Base-by-base conservation (phyloP, 2,797 vertebrate species). In the Eulemur albifrons region DNA sequence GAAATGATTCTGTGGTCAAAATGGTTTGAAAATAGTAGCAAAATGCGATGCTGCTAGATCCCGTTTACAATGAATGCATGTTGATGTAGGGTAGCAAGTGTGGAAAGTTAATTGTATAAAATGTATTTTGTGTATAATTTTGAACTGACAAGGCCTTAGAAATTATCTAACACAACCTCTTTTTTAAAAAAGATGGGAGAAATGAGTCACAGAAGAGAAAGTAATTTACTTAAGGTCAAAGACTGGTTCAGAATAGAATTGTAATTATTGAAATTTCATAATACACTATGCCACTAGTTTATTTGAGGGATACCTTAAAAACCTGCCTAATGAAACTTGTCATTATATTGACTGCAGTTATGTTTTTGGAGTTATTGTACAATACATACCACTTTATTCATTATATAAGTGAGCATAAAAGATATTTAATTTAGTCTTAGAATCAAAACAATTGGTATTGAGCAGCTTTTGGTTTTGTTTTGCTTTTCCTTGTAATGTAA, bases 81-180 rank as follows among this genome's bases (percentile, higher is more conserved):
- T 67, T 92, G 48, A 89, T 61, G 20, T 40, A 57, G 2, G 9
- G 4, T 72, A 83, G 17, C 63, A 96, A 83, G 5, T 89, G 70
- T 70, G 14, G 18, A 67, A 95, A 97, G n/a, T 91, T 87, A 95
- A 92, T 96, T 96, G 90, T 45, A 70, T 17, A 77, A 91, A 90
- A 73, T 77, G 18, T 84, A 84, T 76, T 89, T 80, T 95, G 84
- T 88, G 77, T 87, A 84, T 9, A 65, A n/a, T 72, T 96, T 91
- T 91, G 45, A 93, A 18, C 25, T 94, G 40, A 93, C 89, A 93
- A 93, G 7, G 9, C 4, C 21, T 81, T 82, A 70, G 35, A 94
- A 77, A 70, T 94, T 93, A 85, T 88, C 40, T 84, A 88, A 6
- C 14, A 18, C 38, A 95, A 54, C 6, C 6, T 86, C 23, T 86